Evolutionary conservation across 2,888 invertebrate species (phyloP), one percentile per base, ranked within the genome.

Genomic region (Tenthredo mesomela): DNA sequence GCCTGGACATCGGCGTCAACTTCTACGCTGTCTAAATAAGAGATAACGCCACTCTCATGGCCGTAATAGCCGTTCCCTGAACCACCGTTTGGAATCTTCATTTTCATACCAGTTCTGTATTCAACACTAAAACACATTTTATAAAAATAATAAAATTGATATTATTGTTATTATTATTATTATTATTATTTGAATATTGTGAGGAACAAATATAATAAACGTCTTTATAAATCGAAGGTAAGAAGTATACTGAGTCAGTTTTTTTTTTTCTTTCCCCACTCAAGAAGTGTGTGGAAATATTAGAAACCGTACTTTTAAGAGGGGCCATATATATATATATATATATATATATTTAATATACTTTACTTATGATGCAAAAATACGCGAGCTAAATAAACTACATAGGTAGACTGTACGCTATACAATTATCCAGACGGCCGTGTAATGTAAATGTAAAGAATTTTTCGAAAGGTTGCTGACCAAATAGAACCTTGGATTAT

Each of bases 21-120:
- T 29, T 92, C 92, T 80, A 87, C 90, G 47, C 89, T 90, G 47
- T 93, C 92, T 65, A 92, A 85, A 71, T 91, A 93, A 0, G 92
- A 89, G 61, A 92, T 92, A 40, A 93, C 89, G 21, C 91, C 90
- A 33, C 88, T 92, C 86, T 93, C 93, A 37, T 93, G 93, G 1
- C 93, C 93, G 82, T 93, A 93, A 86, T 93, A 93, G 47, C 93
- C 93, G 86, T 93, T 93, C 47, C 93, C 93, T 40, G 93, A 92
- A 77, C 92, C 91, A 85, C 89, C 90, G 75, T 88, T 93, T 86
- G 93, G 93, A 87, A 93, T 93, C 92, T 93, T 93, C 93, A 93
- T 93, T 92, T 92, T 93, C 92, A 93, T 92, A 87, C 90, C 92
- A 89, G 88, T 85, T 86, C 87, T 85, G 75, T 86, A 61, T 86